Conservation (phyloP, 2,888 invertebrate species). For the Mythimna ferrago region DNA sequence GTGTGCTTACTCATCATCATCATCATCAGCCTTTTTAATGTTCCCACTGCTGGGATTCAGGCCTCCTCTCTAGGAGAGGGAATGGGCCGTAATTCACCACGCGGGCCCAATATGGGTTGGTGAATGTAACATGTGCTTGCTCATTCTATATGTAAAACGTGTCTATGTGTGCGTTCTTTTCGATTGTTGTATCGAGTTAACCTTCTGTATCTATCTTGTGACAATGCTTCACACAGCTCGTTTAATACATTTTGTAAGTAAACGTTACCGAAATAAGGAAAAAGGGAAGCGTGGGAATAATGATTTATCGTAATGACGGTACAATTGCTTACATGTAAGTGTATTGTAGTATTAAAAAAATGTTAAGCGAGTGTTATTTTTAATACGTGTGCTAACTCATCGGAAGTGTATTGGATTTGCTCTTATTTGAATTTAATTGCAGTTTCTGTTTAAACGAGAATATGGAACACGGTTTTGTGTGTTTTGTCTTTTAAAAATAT, state of each 20-base stretch:
- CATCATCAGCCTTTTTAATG: too few relatives aligned
- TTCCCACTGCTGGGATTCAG: too few relatives aligned
- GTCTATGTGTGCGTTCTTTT: background rate
- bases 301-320: conserved; percentile 51
- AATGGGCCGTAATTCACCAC: too few relatives aligned
- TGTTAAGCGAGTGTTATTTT: conserved; percentile 31
- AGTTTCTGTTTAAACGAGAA: conserved; percentile 14
- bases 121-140: too few relatives aligned
- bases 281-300: conserved; percentile 34
- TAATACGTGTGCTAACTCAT: conserved; percentile 23
- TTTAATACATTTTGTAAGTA: conserved; percentile 53
- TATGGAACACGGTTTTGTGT: background rate
- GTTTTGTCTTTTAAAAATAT: background rate
- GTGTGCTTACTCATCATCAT: background rate
- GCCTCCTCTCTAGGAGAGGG: too few relatives aligned
- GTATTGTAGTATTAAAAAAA: conserved; percentile 28
- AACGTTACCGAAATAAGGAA: conserved; percentile 38
- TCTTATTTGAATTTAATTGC: conserved; percentile 22
- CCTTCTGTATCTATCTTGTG: background rate
- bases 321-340: conserved; percentile 48
- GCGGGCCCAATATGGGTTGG: too few relatives aligned
- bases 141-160: background rate
- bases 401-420: conserved; percentile 10
- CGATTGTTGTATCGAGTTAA: background rate
- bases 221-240: conserved; percentile 30